phyloP scores from a whole-genome alignment of 2,888 invertebrate species.

The Callosobruchus maculatus region DNA sequence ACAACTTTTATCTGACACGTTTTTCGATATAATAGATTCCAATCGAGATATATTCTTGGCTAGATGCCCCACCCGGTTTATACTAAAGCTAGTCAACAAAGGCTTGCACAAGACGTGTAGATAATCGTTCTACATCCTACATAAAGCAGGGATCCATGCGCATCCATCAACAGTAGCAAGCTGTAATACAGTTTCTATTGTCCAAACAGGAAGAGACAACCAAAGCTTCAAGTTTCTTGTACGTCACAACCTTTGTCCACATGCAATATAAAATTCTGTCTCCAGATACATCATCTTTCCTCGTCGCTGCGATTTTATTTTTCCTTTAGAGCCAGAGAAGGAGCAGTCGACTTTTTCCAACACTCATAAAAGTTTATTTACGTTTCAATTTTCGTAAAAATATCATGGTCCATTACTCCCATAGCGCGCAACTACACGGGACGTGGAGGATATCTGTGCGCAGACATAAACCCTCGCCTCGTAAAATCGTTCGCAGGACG shows the following conservation, averaged over 20 bases:
- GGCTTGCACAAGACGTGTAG: too few species aligned
- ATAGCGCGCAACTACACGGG: slow-evolving; percentile 25
- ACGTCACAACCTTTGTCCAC: slow-evolving; percentile 8
- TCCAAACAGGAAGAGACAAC: not conserved
- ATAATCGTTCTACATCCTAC: too few species aligned
- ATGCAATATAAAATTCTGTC: slow-evolving; percentile 15
- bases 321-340: slow-evolving; percentile 17
- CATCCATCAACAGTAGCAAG: too few species aligned
- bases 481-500: slow-evolving; percentile 44
- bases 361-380: slow-evolving; percentile 47
- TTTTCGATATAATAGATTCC: too few species aligned
- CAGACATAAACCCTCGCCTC: slow-evolving; percentile 41
- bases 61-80: too few species aligned
- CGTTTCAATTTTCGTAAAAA: slow-evolving; percentile 49
- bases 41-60: too few species aligned
- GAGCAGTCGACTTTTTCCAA: slow-evolving; percentile 26
- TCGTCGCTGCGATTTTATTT: slow-evolving; percentile 18
- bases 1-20: too few species aligned
- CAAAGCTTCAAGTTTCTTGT: not conserved
- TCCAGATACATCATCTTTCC: slow-evolving; percentile 14
- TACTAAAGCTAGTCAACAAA: too few species aligned
- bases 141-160: too few species aligned
- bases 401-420: slow-evolving; percentile 48
- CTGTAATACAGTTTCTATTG: not conserved
- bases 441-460: slow-evolving; percentile 42